Evolutionary conservation across 2,113 vertebrate species (phyloP).

Genomic region (Hylia prasina): DNA sequence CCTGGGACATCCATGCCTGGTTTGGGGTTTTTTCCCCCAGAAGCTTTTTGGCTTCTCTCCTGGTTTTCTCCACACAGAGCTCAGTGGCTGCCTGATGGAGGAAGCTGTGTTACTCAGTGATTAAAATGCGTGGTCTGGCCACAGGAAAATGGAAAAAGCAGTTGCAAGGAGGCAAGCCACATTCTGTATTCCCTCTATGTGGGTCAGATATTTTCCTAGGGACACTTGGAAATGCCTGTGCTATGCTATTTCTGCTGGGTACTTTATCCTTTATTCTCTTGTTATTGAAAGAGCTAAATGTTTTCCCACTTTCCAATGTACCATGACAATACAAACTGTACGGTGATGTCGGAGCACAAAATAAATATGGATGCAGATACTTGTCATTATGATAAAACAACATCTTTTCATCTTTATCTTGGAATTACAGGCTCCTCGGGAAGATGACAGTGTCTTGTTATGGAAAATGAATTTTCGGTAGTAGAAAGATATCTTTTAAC

Average conservation of each 20-base stretch:
- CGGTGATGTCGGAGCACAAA: constrained; percentile 56
- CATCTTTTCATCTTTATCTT: constrained; percentile 75
- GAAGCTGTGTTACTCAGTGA: not conserved
- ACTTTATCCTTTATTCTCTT: constrained; percentile 39
- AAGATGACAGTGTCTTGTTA: constrained; percentile 65
- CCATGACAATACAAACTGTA: constrained; percentile 58
- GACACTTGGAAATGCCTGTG: constrained; percentile 36
- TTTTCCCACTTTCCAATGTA: constrained; percentile 59
- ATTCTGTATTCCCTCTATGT: constrained; percentile 47
- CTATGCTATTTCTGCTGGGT: constrained; percentile 32
- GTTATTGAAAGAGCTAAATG: constrained; percentile 61
- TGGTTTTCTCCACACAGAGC: not conserved
- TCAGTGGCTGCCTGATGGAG: not conserved
- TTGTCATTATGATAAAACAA: constrained; percentile 66
- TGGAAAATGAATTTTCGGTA: constrained; percentile 67
- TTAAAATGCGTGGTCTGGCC: constrained; percentile 9
- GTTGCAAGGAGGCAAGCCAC: not conserved
- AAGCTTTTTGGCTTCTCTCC: not conserved
- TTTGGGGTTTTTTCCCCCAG: not conserved
- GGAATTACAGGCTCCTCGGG: constrained; percentile 66
- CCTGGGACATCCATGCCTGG: not conserved
- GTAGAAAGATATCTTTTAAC: constrained; percentile 56
- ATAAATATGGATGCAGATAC: constrained; percentile 66
- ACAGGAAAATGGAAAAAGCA: constrained; percentile 2
- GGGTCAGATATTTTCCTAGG: constrained; percentile 60